Evolutionary conservation across 1,140 invertebrate genomes (phyloP), one percentile per base, ranked within the genome.

Genomic region (Pseudoatta argentina): DNA sequence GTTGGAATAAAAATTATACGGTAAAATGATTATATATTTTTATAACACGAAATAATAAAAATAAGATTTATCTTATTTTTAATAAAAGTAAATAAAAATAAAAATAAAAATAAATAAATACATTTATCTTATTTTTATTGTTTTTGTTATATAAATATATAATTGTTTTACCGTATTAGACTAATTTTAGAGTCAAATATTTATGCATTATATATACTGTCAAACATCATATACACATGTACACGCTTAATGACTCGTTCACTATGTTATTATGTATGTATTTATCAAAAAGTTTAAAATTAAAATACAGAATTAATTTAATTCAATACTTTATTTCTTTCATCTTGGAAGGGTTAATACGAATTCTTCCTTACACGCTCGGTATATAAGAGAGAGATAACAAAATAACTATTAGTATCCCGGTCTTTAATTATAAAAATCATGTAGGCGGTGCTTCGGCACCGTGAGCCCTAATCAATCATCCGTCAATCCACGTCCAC

Each of bases 351-450:
- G 73, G 14, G 59, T 78, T 77, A 75, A 64, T 78, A 53, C 24
- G 21, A 77, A 48, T 64, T 76, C 59, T 14, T 24, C 12, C 48
- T 76, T 61, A 63, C 14, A 14, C 21, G 16, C 21, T 18, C 21
- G n/a, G 3, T 14, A 24, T n/a, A 30, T 16, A 16, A 53, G 66
- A 78, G 21, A 14, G 30, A 64, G 27, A 48, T 51, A 55, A 79
- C 57, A 77, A 89, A 86, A 86, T 86, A 81, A 89, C 87, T 71
- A 89, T 89, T 89, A 89, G 76, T 34, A 77, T 81, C 55, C 82
- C 87, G 83, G 51, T 88, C 71, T 89, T 48, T 89, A 89, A 89
- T 89, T 89, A 89, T 86, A 88, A 88, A 89, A 88, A 87, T 88
- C 63, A 83, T 86, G 76, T 89, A 76, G 87, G 87, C 88, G 88